Evolutionary conservation across 2,888 invertebrate species (phyloP), one percentile per base, ranked within the genome.

Genomic region (Oscheius myriophilus): DNA sequence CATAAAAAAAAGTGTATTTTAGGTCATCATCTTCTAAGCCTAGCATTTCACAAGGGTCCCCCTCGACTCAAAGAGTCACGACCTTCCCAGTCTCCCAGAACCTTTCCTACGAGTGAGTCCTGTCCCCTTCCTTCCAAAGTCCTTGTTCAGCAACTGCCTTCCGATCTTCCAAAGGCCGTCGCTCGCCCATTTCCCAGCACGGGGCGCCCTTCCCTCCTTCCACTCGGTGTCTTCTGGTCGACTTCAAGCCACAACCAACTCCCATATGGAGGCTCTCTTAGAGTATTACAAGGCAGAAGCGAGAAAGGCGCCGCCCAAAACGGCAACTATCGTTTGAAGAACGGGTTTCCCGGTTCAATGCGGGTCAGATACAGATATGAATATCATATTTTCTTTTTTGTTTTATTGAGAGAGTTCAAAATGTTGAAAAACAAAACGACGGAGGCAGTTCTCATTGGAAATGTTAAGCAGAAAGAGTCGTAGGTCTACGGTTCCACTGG

Each of bases 241-340:
- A 33, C 53, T 77, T 33, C 67, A 73, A n/a, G 41, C 69, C 11
- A 64, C 66, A 23, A 73, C 76, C 9, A 77, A 81, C 65, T 78
- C 81, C 12, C 78, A 78, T 42, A 81, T 81, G 81, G 81, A 81
- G 64, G 81, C 81, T 6, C 70, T 81, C 11, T 71, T 81, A 18
- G 68, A 73, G 11, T 81, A 75, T 58, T 80, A 80, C 64, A 80
- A 80, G 55, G 70, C 73, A 12, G 55, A 61, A 26, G 61, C 69
- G 21, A 42, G 69, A 11, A 69, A 64, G 6, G 63, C 51, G 7
- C 41, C 59, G 12, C 66, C 72, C 21, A 81, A 81, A 58, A 81
- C 81, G 21, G 81, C 81, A 11, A 81, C 81, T 9, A 81, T 80
- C 25, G 81, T 81, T 21, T 81, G 54, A n/a, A n/a, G n/a, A 33